Conservation (phyloP, 1,140 invertebrate genomes). For the Piezodorus guildinii region DNA sequence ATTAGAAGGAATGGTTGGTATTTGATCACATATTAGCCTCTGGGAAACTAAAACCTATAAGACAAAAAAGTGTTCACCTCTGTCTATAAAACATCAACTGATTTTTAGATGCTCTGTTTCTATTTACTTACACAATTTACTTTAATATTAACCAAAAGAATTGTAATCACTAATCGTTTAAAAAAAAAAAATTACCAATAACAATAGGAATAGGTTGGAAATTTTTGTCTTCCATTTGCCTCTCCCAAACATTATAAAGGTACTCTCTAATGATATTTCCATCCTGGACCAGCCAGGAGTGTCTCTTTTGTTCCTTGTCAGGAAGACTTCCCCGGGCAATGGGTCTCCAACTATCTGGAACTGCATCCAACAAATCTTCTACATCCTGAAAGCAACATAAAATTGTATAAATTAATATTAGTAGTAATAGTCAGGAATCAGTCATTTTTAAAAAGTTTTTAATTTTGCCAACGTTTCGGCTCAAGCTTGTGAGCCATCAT, state of each 20-base stretch:
- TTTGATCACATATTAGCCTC: too few relatives aligned
- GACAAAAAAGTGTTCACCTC: too few relatives aligned
- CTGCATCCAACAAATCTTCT: conserved; percentile 48
- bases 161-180: background rate
- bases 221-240: conserved; percentile 30
- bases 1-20: too few relatives aligned
- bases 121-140: background rate
- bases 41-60: too few relatives aligned
- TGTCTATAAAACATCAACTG: background rate
- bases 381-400: conserved; percentile 33
- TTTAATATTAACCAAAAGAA: background rate
- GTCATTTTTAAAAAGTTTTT: too few relatives aligned
- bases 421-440: too few relatives aligned
- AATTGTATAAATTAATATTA: too few relatives aligned
- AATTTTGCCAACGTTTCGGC: too few relatives aligned
- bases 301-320: conserved; percentile 40
- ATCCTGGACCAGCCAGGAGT: conserved; percentile 64
- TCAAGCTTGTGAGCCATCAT: too few relatives aligned
- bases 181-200: conserved; percentile 36
- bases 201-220: conserved; percentile 43
- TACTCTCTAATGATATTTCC: conserved; percentile 51
- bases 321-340: conserved; percentile 46
- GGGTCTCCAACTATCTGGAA: conserved; percentile 55
- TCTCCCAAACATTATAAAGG: conserved; percentile 45
- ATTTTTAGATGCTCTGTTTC: background rate